Conservation (phyloP, 2,797 vertebrate genomes). For the Pseudocheirus occidentalis region DNA sequence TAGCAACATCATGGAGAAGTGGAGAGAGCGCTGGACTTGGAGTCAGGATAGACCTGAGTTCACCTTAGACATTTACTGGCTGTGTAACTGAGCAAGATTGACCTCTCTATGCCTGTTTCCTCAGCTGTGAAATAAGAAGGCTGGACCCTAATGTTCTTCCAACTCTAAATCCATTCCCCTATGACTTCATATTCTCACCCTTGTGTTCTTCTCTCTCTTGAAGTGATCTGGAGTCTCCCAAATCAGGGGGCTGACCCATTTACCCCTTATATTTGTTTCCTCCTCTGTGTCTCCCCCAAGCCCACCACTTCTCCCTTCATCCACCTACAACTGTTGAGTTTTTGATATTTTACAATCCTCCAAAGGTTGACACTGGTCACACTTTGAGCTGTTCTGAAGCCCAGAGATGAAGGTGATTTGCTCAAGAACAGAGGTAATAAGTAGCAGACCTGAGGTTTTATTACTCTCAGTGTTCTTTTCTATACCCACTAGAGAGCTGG, state of each 20-base stretch:
- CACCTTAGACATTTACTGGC: not conserved
- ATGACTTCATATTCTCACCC: not conserved
- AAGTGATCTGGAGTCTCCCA: not conserved
- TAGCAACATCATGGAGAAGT: not conserved
- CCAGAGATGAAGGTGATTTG: not conserved
- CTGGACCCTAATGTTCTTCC: not conserved
- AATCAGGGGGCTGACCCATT: not conserved
- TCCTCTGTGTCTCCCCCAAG: not conserved
- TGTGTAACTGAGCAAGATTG: not conserved
- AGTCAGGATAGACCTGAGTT: not conserved
- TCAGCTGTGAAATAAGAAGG: not conserved
- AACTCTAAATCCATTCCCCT: not conserved
- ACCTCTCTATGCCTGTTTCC: not conserved
- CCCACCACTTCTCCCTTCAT: not conserved
- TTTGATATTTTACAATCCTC: constrained; percentile 20
- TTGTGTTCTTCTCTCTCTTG: not conserved
- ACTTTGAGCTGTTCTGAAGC: not conserved
- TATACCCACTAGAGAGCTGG: not conserved
- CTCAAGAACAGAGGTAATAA: not conserved
- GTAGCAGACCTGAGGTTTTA: not conserved
- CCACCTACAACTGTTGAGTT: not conserved
- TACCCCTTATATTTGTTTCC: not conserved
- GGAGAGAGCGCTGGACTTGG: not conserved
- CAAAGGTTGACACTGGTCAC: constrained; percentile 46
- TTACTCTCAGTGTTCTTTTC: not conserved